Conservation (phyloP, 2,113 vertebrate species). For the Trogon melanurus region DNA sequence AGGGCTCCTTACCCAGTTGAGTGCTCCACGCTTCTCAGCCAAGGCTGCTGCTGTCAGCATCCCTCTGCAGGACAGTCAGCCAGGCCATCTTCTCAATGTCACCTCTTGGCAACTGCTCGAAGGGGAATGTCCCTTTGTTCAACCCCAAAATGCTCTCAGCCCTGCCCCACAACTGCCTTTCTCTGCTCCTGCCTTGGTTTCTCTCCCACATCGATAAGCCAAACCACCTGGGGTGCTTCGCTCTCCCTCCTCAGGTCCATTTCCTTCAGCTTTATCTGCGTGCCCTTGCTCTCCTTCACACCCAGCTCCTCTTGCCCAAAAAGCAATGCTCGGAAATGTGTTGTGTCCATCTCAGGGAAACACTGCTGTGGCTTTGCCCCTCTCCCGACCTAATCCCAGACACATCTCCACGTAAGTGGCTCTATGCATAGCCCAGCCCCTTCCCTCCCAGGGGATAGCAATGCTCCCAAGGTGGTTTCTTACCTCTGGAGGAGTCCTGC, state of each 20-base stretch:
- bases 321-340: rapidly evolving
- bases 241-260: background rate
- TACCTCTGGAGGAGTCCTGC: rapidly evolving
- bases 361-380: rapidly evolving
- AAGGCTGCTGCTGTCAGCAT: background rate
- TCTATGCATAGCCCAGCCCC: rapidly evolving
- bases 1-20: background rate
- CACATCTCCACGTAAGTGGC: rapidly evolving
- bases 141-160: background rate
- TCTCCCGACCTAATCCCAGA: background rate
- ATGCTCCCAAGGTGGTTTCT: background rate
- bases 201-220: background rate
- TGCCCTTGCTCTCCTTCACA: rapidly evolving
- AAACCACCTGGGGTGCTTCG: rapidly evolving
- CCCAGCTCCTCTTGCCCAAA: background rate
- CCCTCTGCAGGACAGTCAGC: background rate
- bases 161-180: rapidly evolving
- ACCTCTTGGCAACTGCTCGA: background rate
- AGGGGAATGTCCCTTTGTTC: background rate
- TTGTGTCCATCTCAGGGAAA: background rate
- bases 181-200: background rate
- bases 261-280: background rate
- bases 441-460: rapidly evolving
- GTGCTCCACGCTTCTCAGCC: rapidly evolving
- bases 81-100: background rate